phyloP scores from a whole-genome alignment of 35 echinoderm and acorn worm species.

The Apostichopus californicus region DNA sequence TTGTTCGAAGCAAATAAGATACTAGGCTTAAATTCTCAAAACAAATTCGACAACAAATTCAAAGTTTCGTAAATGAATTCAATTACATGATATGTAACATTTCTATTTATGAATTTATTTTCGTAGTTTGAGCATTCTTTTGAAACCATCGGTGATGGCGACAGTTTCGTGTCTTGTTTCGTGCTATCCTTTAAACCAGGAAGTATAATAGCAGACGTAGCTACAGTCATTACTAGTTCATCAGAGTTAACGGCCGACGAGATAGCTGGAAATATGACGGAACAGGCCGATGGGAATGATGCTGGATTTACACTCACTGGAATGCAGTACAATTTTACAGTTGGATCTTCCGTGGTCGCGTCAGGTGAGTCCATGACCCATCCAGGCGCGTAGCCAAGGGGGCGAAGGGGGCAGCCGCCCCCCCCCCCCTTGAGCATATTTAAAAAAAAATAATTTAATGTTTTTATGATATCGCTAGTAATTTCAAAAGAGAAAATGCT shows the following conservation, averaged over 20 bases:
- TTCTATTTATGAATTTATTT: neutral
- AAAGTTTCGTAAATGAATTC: neutral
- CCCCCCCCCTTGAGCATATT: neutral
- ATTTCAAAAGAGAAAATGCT: no score
- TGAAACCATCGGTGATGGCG: neutral
- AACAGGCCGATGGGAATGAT: neutral
- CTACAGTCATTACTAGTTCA: neutral
- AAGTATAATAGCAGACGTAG: conserved; percentile 9
- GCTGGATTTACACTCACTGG: neutral
- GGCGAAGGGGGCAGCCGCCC: no score
- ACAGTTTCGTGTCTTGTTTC: neutral
- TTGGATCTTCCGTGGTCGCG: neutral
- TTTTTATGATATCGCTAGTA: no score
- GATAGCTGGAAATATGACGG: neutral
- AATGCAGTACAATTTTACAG: neutral
- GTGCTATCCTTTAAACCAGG: neutral
- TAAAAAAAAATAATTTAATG: neutral
- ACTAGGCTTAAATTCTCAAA: no score
- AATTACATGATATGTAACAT: neutral
- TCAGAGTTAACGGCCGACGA: neutral
- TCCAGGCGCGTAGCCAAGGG: no score
- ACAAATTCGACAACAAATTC: no score
- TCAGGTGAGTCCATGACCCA: neutral
- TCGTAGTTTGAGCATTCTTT: neutral
- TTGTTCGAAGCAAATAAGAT: no score